Percentiles rank a stretch among this genome's conserved stretches.
Conservation (phyloP, 2,113 vertebrate species). For the Alethe diademata region DNA sequence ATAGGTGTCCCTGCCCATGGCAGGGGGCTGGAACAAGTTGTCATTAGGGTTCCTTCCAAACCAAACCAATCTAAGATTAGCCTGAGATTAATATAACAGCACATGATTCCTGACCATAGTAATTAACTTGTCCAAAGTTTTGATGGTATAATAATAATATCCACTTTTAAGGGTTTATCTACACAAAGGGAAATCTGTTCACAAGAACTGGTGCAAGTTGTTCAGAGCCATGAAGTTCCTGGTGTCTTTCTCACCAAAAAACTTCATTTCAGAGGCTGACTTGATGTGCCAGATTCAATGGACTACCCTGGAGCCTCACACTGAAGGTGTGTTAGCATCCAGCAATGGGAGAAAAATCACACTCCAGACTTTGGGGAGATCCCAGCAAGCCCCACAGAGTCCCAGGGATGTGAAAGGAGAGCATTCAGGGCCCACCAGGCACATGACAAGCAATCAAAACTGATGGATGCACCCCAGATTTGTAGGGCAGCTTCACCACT, state of each 20-base stretch:
- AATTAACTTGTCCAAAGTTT: background rate
- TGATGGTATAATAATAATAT: background rate
- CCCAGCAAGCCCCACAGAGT: background rate
- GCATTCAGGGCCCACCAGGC: background rate
- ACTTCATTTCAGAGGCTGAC: background rate
- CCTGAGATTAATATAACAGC: background rate
- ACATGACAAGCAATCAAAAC: background rate
- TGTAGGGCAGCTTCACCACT: background rate
- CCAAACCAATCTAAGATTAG: background rate
- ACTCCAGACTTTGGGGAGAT: background rate
- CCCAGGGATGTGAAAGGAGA: background rate
- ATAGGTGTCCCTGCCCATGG: background rate
- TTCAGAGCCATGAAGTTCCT: background rate
- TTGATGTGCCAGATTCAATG: background rate
- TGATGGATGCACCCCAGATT: background rate
- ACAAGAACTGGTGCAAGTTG: background rate
- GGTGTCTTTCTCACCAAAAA: background rate
- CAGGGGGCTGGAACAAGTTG: background rate
- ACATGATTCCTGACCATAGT: background rate
- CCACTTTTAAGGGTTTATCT: background rate
- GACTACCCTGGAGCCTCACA: background rate
- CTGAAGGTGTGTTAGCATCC: background rate
- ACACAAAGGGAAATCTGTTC: background rate
- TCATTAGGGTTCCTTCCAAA: background rate
- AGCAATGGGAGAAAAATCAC: background rate